Evolutionary conservation across 2,888 invertebrate species (phyloP).

Genomic region (Chymomyza fuscimana): DNA sequence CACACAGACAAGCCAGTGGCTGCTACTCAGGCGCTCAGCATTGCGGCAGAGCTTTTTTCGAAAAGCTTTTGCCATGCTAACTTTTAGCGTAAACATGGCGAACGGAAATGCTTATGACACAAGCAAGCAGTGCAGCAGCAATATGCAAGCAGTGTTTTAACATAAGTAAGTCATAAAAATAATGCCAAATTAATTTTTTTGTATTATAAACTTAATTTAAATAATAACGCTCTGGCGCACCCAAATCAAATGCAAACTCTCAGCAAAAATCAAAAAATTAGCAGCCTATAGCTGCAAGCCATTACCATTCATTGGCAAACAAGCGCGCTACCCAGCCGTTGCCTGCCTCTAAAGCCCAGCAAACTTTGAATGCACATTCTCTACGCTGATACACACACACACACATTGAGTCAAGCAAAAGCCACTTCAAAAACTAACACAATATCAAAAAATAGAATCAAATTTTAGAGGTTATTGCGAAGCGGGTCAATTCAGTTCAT

Average conservation of each 20-base stretch:
- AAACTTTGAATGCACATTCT: slow-evolving; percentile 16
- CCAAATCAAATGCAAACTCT: no score
- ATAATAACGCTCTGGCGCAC: not conserved
- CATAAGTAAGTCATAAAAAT: no score
- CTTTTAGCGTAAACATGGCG: slow-evolving; percentile 26
- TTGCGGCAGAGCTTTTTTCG: slow-evolving; percentile 27
- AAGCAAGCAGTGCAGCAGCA: not conserved
- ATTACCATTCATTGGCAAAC: not conserved
- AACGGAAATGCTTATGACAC: slow-evolving; percentile 51
- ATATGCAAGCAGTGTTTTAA: not conserved
- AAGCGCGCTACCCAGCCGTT: not conserved
- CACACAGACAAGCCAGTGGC: slow-evolving; percentile 28
- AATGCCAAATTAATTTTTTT: not conserved
- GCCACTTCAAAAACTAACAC: slow-evolving; percentile 17
- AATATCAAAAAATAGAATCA: slow-evolving; percentile 33
- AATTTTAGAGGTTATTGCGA: slow-evolving; percentile 76
- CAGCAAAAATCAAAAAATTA: not conserved
- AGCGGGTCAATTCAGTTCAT: slow-evolving; percentile 80
- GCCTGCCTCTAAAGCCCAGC: not conserved
- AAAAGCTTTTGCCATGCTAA: slow-evolving; percentile 47
- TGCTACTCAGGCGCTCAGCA: slow-evolving; percentile 11
- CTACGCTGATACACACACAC: slow-evolving; percentile 9
- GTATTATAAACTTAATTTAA: not conserved
- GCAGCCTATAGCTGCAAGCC: not conserved
- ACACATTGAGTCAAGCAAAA: slow-evolving; percentile 7